Percentiles rank a stretch among this genome's conserved stretches.
phyloP scores from a whole-genome alignment of 1,140 invertebrate genomes.

The Drosophila ambigua region DNA sequence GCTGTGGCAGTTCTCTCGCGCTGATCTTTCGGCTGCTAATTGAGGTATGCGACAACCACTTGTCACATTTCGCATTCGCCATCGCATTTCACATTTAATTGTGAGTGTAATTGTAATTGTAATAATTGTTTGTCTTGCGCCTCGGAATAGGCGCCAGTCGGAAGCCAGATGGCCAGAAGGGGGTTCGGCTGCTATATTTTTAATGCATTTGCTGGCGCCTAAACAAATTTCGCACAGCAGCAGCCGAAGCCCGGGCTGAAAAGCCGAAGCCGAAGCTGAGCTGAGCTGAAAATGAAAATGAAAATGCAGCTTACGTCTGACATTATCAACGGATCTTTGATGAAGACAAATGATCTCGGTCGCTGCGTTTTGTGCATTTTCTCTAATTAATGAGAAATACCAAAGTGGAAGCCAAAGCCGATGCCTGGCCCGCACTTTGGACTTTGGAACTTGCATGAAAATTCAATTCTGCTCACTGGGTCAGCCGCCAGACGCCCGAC shows the following conservation, averaged over 20 bases:
- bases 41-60: slow-evolving; percentile 78
- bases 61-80: slow-evolving; percentile 73
- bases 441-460: slow-evolving; percentile 61
- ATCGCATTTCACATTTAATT: slow-evolving; percentile 39
- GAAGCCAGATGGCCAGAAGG: slow-evolving; percentile 1
- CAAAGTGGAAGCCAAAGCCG: slow-evolving; percentile 32
- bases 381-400: slow-evolving; percentile 70
- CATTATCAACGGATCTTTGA: slow-evolving; percentile 74
- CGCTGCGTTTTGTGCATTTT: slow-evolving; percentile 44
- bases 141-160: slow-evolving; percentile 70
- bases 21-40: slow-evolving; percentile 62
- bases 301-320: slow-evolving; percentile 51
- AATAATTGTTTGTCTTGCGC: slow-evolving; percentile 31
- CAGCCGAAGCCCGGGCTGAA: slow-evolving; percentile 4
- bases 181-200: slow-evolving; percentile 36
- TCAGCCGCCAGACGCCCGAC: slow-evolving; percentile 31
- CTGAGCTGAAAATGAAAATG: slow-evolving; percentile 41
- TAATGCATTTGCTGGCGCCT: slow-evolving; percentile 77
- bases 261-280: neutral
- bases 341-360: slow-evolving; percentile 73
- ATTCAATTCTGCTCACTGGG: slow-evolving; percentile 55
- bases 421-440: slow-evolving; percentile 16
- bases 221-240: slow-evolving; percentile 38
- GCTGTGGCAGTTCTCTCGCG: neutral
- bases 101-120: slow-evolving; percentile 68